Conservation (phyloP, 1,140 invertebrate species). For the Melanaphis sacchari region DNA sequence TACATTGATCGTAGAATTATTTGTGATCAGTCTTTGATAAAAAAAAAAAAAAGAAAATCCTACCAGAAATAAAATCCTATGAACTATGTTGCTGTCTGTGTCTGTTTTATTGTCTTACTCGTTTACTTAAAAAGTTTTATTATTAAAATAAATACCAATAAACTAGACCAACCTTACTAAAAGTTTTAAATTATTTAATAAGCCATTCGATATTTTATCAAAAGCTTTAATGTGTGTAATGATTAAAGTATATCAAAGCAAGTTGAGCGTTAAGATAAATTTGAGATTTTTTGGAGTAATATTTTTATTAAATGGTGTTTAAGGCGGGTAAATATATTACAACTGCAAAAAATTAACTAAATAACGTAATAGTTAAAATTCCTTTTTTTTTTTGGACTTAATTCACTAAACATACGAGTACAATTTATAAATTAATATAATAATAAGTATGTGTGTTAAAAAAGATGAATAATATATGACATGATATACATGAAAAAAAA, state of each 20-base stretch:
- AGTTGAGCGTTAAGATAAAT: not conserved
- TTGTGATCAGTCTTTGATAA: not conserved
- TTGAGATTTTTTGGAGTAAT: not conserved
- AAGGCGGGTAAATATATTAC: not conserved
- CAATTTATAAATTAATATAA: no score
- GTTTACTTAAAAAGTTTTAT: not conserved
- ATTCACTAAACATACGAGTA: no score
- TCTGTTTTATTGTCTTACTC: not conserved
- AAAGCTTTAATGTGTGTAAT: not conserved
- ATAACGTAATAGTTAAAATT: not conserved
- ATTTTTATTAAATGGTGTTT: not conserved
- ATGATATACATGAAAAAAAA: no score
- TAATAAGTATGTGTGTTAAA: no score
- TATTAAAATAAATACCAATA: not conserved
- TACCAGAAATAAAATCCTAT: not conserved
- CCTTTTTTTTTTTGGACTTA: no score
- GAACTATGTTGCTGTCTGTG: not conserved
- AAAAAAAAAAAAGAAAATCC: not conserved
- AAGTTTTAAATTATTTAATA: not conserved
- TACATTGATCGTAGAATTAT: not conserved
- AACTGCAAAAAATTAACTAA: not conserved
- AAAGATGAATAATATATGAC: no score
- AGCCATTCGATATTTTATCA: not conserved
- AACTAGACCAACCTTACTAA: not conserved
- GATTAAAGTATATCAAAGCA: not conserved